Conservation (phyloP, 2,888 invertebrate species). For the Horisme vitalbata region DNA sequence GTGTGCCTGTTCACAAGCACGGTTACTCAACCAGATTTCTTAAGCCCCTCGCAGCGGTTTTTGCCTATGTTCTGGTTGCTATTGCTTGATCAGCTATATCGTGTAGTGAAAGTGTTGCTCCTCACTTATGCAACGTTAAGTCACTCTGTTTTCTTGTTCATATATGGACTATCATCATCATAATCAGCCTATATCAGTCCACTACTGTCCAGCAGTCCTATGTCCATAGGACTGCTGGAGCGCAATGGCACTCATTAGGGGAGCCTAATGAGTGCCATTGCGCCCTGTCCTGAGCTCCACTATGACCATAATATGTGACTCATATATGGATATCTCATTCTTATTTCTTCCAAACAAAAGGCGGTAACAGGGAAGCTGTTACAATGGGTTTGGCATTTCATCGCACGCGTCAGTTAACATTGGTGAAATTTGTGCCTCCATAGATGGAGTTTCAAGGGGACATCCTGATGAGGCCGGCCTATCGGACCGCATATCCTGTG, state of each 20-base stretch:
- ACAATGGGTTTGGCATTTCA: conserved; percentile 39
- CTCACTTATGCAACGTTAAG: conserved; percentile 53
- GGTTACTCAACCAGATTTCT: conserved; percentile 66
- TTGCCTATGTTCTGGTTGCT: conserved; percentile 40
- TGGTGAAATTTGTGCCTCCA: conserved; percentile 66
- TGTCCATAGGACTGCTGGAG: too few relatives aligned
- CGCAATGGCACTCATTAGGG: too few relatives aligned
- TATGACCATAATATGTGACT: too few relatives aligned
- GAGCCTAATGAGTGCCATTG: too few relatives aligned
- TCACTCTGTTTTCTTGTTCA: too few relatives aligned
- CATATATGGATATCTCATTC: conserved; percentile 15
- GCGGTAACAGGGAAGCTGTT: too few relatives aligned
- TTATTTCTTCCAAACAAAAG: conserved; percentile 24
- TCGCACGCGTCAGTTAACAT: conserved; percentile 64
- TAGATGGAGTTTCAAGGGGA: conserved; percentile 66
- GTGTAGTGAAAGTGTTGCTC: conserved; percentile 58
- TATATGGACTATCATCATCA: too few relatives aligned
- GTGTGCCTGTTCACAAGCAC: conserved; percentile 61
- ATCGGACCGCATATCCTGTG: conserved; percentile 74
- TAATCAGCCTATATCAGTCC: too few relatives aligned
- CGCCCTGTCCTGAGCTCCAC: too few relatives aligned
- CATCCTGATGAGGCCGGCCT: conserved; percentile 63
- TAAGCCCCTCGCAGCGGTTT: conserved; percentile 56
- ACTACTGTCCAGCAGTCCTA: too few relatives aligned
- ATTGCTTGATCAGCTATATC: conserved; percentile 50